Evolutionary conservation across 2,888 invertebrate species (phyloP), one percentile per base, ranked within the genome.

Genomic region (Chrysolina haemoptera): DNA sequence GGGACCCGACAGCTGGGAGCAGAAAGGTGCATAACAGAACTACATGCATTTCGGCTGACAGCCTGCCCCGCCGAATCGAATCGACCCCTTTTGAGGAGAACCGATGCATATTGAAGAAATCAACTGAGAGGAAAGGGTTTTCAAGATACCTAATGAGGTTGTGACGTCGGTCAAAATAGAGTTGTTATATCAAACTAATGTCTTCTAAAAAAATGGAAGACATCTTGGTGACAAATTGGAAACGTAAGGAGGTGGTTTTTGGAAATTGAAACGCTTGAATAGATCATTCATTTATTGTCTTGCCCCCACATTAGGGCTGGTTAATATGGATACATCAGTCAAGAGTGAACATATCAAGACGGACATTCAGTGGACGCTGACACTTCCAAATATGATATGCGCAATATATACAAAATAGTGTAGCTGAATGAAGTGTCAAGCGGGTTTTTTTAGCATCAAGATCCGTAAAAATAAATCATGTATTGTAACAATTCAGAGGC

Each of bases 231-330:
- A n/a, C n/a, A n/a, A n/a, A n/a, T n/a, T n/a, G n/a, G n/a, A n/a
- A n/a, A n/a, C n/a, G n/a, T n/a, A n/a, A 27, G 16, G 53, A 22
- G 67, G 63, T 8, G 16, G 16, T 12, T 41, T 18, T 41, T 16
- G 16, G 41, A 41, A 67, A 62, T 46, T 79, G 77, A 82, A 82
- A 79, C 62, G 68, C 70, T 27, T 75, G 59, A 81, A 84, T 85
- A 85, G 85, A 85, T 87, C 86, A 86, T 86, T 86, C 85, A 86
- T 88, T 88, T 88, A 88, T 88, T 88, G 87, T 88, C 87, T 86
- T 88, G 87, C 86, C 87, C 87, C 71, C 71, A 70, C 71, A 62
- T 82, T 81, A 83, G 87, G 87, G 86, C 86, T 87, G 86, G 86
- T 83, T 86, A 85, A 86, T 81, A 87, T 86, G 87, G 86, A 87